These are phyloP conservation scores for Palythoa grandiflora DNA, from an alignment of 92 coral and sea anemone genomes.

Conservation along the genomic window DNA sequence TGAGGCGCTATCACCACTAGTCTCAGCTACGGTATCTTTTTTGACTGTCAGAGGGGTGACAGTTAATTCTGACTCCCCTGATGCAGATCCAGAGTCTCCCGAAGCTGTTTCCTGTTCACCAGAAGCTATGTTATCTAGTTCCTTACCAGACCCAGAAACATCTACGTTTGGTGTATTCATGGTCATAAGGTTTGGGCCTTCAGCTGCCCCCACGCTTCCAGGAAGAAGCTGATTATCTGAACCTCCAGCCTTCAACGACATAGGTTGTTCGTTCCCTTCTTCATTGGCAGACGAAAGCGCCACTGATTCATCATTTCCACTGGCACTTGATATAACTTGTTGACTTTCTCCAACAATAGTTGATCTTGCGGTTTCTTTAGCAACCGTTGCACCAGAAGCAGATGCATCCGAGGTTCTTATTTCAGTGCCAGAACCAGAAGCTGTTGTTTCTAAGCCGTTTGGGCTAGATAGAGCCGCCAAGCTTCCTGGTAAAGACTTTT, in stretches of 20 bases:
- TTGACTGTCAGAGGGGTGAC: slow-evolving; percentile 11
- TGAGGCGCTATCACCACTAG: slow-evolving; percentile 29
- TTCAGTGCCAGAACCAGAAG: slow-evolving; percentile 25
- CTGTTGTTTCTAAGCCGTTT: slow-evolving; percentile 40
- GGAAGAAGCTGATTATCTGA: slow-evolving; percentile 44
- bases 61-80: slow-evolving; percentile 47
- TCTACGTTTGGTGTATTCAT: slow-evolving; percentile 78
- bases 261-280: neutral
- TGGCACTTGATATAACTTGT: slow-evolving; percentile 15
- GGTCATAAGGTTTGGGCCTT: slow-evolving; percentile 90
- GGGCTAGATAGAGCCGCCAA: slow-evolving; percentile 77
- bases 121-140: slow-evolving; percentile 33
- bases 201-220: slow-evolving; percentile 43
- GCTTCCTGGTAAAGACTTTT: slow-evolving; percentile 92
- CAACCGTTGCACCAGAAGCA: slow-evolving; percentile 26
- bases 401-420: slow-evolving; percentile 18
- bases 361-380: slow-evolving; percentile 12
- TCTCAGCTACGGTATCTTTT: slow-evolving; percentile 22
- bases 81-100: slow-evolving; percentile 72
- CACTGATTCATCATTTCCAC: neutral
- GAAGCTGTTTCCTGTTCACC: slow-evolving; percentile 39
- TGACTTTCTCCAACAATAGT: slow-evolving; percentile 27
- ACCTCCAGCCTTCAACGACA: slow-evolving; percentile 20
- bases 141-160: slow-evolving; percentile 69
- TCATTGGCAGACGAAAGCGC: slow-evolving; percentile 27